phyloP scores from a whole-genome alignment of 2,797 vertebrate species.

The Apogon hyalosoma region DNA sequence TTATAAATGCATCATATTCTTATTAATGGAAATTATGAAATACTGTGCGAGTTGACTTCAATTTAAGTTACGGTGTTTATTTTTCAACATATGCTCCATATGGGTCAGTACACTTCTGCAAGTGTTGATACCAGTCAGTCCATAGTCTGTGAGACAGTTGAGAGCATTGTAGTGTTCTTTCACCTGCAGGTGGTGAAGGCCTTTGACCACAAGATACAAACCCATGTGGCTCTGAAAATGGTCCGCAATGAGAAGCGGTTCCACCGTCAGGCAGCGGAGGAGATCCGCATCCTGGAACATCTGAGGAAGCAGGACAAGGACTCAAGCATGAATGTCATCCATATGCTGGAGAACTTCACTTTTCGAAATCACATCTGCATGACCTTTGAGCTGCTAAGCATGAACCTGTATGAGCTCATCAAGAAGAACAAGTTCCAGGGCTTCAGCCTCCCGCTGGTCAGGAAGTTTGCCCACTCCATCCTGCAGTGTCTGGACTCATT shows the following conservation, averaged over 20 bases:
- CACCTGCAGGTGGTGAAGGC: constrained; percentile 91
- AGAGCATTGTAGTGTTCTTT: background rate
- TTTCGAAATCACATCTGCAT: constrained; percentile 99
- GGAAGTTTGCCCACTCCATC: constrained; percentile 99
- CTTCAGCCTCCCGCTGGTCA: constrained; percentile 97
- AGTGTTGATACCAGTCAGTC: too few species aligned
- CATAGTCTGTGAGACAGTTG: background rate
- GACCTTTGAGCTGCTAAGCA: constrained; percentile 98
- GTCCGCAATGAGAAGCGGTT: constrained; percentile 99
- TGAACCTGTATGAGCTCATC: constrained; percentile 99
- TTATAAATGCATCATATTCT: too few species aligned
- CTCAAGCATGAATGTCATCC: constrained; percentile 97
- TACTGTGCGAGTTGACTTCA: too few species aligned
- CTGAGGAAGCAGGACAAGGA: constrained; percentile 98
- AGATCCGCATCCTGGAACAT: constrained; percentile 98
- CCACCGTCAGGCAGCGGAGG: constrained; percentile 97
- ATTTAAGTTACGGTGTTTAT: too few species aligned
- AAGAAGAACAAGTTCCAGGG: constrained; percentile 99
- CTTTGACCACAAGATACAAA: constrained; percentile 95
- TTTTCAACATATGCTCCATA: too few species aligned
- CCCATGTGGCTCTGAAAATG: constrained; percentile 98
- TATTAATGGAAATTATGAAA: too few species aligned
- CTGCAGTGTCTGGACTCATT: constrained; percentile 97
- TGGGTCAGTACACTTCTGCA: too few species aligned
- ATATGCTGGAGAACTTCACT: constrained; percentile 99